phyloP scores from a whole-genome alignment of 1,140 invertebrate genomes.

The Megathymus violae region DNA sequence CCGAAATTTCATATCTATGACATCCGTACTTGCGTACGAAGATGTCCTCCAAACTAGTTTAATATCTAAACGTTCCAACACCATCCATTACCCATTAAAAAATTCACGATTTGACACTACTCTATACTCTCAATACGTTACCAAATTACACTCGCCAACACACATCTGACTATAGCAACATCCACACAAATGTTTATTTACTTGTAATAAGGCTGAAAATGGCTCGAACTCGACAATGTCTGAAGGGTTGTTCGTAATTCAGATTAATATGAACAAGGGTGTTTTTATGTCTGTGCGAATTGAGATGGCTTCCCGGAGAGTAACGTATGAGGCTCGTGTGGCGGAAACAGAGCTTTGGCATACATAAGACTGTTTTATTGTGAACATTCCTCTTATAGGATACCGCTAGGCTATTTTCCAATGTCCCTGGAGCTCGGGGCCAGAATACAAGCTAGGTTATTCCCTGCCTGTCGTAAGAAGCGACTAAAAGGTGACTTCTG shows the following conservation, averaged over 20 bases:
- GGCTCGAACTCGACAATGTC: background rate
- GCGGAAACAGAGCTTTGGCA: background rate
- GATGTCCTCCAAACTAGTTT: too few species aligned
- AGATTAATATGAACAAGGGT: conserved; percentile 26
- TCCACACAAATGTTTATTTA: background rate
- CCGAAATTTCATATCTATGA: too few species aligned
- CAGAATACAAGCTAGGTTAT: too few species aligned
- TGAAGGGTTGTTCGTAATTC: conserved; percentile 13
- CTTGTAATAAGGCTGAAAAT: conserved; percentile 1
- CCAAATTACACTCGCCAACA: background rate
- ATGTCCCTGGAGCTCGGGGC: too few species aligned
- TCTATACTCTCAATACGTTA: background rate
- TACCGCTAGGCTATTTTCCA: too few species aligned
- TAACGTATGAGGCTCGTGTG: conserved; percentile 6
- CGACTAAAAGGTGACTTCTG: too few species aligned
- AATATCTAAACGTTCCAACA: too few species aligned
- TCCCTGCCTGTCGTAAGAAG: too few species aligned
- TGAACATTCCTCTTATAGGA: too few species aligned
- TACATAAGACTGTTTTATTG: background rate
- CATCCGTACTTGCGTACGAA: too few species aligned
- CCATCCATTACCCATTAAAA: too few species aligned
- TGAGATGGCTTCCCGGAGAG: conserved; percentile 10
- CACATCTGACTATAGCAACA: background rate
- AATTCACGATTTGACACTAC: too few species aligned
- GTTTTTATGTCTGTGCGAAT: conserved; percentile 15